These are phyloP conservation scores for Eupithecia vulgata DNA, from an alignment of 2,888 invertebrate genomes.

Conservation along the genomic window DNA sequence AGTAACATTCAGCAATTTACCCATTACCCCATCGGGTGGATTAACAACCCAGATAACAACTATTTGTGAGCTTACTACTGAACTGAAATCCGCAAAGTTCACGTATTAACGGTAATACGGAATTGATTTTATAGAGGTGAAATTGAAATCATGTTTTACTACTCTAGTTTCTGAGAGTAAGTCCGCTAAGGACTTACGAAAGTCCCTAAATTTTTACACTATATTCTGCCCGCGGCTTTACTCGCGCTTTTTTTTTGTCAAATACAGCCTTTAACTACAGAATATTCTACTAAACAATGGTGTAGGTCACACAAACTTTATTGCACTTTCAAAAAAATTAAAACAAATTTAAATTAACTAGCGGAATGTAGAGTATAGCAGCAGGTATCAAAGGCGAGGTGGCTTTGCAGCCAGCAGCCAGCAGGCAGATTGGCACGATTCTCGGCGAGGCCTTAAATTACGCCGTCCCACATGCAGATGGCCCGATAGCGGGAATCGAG, in stretches of 20 bases:
- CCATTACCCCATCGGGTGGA: slow-evolving; percentile 19
- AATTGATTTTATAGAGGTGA: background rate
- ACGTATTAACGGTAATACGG: background rate
- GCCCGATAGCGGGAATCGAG: slow-evolving; percentile 17
- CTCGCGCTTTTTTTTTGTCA: background rate
- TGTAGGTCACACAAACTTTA: background rate
- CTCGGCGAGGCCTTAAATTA: slow-evolving; percentile 10
- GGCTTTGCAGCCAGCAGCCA: background rate
- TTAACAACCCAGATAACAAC: slow-evolving; percentile 22
- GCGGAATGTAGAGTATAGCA: background rate
- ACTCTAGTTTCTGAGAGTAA: background rate
- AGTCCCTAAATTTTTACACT: background rate
- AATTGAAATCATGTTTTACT: background rate
- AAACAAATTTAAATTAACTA: background rate
- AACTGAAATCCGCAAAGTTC: background rate
- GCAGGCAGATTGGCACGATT: background rate
- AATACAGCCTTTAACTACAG: too few relatives aligned
- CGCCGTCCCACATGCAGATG: slow-evolving; percentile 9
- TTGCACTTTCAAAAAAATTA: background rate
- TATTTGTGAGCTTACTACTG: slow-evolving; percentile 6
- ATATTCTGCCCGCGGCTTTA: background rate
- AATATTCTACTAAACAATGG: background rate
- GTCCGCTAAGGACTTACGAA: background rate
- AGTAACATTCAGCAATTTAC: slow-evolving; percentile 21
- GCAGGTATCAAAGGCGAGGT: background rate